phyloP scores from a whole-genome alignment of 1,140 invertebrate genomes.

The Drosophila elegans region DNA sequence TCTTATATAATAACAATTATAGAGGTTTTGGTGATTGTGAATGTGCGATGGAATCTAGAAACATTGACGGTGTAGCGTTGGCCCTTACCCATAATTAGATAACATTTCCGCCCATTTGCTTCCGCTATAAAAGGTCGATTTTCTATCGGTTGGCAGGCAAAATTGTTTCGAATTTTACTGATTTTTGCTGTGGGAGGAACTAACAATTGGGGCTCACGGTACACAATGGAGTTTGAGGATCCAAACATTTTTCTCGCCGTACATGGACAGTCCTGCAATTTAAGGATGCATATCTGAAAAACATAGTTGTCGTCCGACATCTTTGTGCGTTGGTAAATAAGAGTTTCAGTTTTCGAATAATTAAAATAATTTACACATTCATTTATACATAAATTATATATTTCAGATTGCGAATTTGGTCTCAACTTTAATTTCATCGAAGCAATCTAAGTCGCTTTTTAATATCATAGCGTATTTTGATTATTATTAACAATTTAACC shows the following conservation, averaged over 20 bases:
- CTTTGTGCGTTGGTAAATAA: background rate
- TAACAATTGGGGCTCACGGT: background rate
- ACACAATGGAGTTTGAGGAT: background rate
- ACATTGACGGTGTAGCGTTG: background rate
- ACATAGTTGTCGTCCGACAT: background rate
- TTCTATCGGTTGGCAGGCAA: background rate
- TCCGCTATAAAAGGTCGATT: background rate
- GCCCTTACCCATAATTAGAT: background rate
- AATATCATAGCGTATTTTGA: no score
- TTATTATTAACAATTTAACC: no score
- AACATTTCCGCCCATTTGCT: background rate
- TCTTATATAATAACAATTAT: no score
- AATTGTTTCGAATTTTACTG: background rate
- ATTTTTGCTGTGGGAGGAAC: background rate
- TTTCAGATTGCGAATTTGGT: no score
- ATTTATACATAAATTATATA: no score
- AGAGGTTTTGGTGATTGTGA: background rate
- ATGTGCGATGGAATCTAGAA: background rate
- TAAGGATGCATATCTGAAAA: background rate
- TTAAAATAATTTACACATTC: no score
- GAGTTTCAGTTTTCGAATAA: background rate
- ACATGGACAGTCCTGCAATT: background rate
- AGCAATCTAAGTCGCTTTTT: no score
- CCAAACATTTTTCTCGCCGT: background rate
- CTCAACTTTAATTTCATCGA: no score